Evolutionary conservation across 2,888 invertebrate species (phyloP).

Genomic region (Pheosia gnoma): DNA sequence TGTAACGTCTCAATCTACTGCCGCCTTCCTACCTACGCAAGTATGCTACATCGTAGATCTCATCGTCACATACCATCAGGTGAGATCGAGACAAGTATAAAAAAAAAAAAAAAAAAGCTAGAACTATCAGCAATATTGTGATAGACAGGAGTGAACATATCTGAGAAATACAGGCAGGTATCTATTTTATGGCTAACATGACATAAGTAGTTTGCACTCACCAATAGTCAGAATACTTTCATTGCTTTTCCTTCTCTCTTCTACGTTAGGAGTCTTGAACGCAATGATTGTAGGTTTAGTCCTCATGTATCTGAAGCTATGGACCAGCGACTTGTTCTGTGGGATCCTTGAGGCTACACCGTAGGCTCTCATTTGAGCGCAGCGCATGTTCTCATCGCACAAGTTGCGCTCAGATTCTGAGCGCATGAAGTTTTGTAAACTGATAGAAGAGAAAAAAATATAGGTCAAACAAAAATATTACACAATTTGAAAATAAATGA

Average conservation of each 20-base stretch:
- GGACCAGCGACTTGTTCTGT: slow-evolving; percentile 91
- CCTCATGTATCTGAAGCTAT: slow-evolving; percentile 95
- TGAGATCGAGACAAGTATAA: too few species aligned
- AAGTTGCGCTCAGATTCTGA: slow-evolving; percentile 93
- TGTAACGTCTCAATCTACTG: too few species aligned
- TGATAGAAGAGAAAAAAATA: slow-evolving; percentile 53
- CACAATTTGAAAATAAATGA: too few species aligned
- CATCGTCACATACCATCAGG: too few species aligned
- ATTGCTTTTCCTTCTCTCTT: slow-evolving; percentile 84
- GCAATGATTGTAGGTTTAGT: slow-evolving; percentile 95
- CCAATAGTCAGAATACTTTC: slow-evolving; percentile 84
- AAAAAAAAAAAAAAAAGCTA: too few species aligned
- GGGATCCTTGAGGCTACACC: slow-evolving; percentile 88
- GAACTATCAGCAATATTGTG: too few species aligned
- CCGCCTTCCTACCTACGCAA: too few species aligned
- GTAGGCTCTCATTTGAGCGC: slow-evolving; percentile 86
- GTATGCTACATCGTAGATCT: too few species aligned
- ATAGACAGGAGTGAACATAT: too few species aligned
- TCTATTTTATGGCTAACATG: too few species aligned
- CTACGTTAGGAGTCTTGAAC: slow-evolving; percentile 92
- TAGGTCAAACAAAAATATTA: too few species aligned
- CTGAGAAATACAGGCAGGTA: too few species aligned
- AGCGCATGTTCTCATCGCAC: slow-evolving; percentile 86
- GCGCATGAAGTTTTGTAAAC: slow-evolving; percentile 88
- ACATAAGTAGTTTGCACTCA: slow-evolving; percentile 20